phyloP scores from a whole-genome alignment of 1,140 invertebrate species.

The Anadara kagoshimensis region DNA sequence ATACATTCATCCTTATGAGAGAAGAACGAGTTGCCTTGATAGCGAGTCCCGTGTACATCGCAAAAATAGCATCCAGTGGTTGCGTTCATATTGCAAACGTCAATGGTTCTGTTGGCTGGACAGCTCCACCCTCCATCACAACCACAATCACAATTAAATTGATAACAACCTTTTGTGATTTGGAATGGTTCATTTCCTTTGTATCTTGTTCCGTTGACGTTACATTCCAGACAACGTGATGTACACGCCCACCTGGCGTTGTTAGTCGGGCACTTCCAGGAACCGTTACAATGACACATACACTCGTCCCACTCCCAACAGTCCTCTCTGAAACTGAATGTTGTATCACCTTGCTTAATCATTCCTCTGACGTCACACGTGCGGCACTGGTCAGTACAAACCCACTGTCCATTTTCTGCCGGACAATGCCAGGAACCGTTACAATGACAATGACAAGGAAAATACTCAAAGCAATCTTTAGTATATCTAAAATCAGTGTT shows the following conservation, averaged over 20 bases:
- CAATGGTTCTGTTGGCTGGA: slow-evolving; percentile 44
- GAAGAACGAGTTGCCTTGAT: slow-evolving; percentile 50
- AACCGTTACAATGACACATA: slow-evolving; percentile 58
- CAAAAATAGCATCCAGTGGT: slow-evolving; percentile 41
- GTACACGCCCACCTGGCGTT: slow-evolving; percentile 42
- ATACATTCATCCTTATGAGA: slow-evolving; percentile 49
- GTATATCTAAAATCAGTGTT: slow-evolving; percentile 45
- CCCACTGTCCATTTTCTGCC: slow-evolving; percentile 30
- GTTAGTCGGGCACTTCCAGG: slow-evolving; percentile 58
- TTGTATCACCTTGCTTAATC: slow-evolving; percentile 17
- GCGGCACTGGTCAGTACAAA: slow-evolving; percentile 27
- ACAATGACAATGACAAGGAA: slow-evolving; percentile 48
- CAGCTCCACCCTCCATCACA: slow-evolving; percentile 57
- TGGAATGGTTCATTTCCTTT: slow-evolving; percentile 25
- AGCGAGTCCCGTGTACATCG: slow-evolving; percentile 38
- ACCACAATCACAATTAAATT: slow-evolving; percentile 55
- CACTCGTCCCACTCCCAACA: slow-evolving; percentile 53
- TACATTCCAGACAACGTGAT: slow-evolving; percentile 24
- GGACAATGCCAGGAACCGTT: slow-evolving; percentile 54
- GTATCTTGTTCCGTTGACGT: slow-evolving; percentile 19
- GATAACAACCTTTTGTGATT: slow-evolving; percentile 30
- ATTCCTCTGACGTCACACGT: slow-evolving; percentile 18
- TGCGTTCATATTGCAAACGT: slow-evolving; percentile 40
- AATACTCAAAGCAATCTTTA: slow-evolving; percentile 43
- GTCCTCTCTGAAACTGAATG: slow-evolving; percentile 15